Conservation (phyloP, 2,797 vertebrate genomes). For the Halcyon badia region DNA sequence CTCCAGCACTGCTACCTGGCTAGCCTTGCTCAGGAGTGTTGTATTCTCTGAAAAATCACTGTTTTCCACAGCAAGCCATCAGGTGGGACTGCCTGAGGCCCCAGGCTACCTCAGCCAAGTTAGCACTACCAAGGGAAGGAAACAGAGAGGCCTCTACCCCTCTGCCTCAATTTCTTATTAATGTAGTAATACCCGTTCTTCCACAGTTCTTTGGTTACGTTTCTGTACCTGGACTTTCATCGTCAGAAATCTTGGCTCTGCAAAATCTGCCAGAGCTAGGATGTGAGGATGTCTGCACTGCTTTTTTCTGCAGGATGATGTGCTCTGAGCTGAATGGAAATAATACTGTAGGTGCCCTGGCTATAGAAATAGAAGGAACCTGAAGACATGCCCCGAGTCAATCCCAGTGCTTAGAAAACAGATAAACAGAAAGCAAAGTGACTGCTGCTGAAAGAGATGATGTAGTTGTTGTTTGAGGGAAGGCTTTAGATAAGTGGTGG, state of each 20-base stretch:
- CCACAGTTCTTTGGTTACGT: not conserved
- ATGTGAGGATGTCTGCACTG: not conserved
- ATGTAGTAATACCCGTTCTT: not conserved
- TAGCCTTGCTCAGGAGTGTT: not conserved
- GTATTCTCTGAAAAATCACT: not conserved
- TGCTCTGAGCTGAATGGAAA: not conserved
- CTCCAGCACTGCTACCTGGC: not conserved
- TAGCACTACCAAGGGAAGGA: not conserved
- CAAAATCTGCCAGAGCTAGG: not conserved
- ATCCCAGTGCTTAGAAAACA: not conserved
- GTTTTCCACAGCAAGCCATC: not conserved
- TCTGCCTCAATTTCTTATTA: fast-evolving
- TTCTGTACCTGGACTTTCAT: not conserved
- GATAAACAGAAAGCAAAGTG: not conserved
- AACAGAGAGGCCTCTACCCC: not conserved
- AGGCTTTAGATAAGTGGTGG: not conserved
- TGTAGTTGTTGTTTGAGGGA: not conserved
- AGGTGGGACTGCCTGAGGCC: not conserved
- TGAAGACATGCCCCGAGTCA: not conserved
- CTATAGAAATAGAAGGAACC: not conserved
- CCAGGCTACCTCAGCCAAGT: not conserved
- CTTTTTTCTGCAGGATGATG: not conserved
- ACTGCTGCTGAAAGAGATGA: not conserved
- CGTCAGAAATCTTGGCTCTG: not conserved
- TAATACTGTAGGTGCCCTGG: not conserved